Evolutionary conservation across 2,797 vertebrate species (phyloP).

Genomic region (Paedocypris micromegethes): DNA sequence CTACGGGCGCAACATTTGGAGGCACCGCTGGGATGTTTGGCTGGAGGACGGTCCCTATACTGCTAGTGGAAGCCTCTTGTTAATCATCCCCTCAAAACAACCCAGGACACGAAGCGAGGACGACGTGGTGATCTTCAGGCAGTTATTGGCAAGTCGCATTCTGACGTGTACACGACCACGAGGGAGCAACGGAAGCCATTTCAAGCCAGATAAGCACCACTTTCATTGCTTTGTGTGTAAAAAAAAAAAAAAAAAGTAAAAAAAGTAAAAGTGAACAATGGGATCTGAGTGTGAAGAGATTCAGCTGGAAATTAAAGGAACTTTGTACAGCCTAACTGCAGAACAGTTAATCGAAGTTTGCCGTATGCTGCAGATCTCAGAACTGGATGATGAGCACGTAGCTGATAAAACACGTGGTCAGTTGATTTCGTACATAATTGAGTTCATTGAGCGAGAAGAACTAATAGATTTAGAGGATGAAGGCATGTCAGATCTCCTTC

Average conservation of each 20-base stretch:
- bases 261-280: background rate
- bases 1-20: too few species aligned
- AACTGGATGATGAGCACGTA: background rate
- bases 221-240: background rate
- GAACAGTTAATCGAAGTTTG: background rate
- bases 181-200: background rate
- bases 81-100: too few species aligned
- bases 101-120: too few species aligned
- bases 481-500: background rate
- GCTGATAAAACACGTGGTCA: background rate
- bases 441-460: background rate
- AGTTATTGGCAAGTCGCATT: background rate
- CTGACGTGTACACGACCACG: background rate
- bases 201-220: background rate
- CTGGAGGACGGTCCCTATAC: too few species aligned
- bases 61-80: too few species aligned
- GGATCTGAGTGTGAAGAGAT: background rate
- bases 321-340: background rate
- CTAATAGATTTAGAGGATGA: background rate
- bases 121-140: background rate
- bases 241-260: too few species aligned
- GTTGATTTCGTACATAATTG: background rate
- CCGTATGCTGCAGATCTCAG: background rate
- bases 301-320: background rate
- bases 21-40: too few species aligned